Evolutionary conservation across 2,113 vertebrate genomes (phyloP).

Genomic region (Chloebia gouldiae): DNA sequence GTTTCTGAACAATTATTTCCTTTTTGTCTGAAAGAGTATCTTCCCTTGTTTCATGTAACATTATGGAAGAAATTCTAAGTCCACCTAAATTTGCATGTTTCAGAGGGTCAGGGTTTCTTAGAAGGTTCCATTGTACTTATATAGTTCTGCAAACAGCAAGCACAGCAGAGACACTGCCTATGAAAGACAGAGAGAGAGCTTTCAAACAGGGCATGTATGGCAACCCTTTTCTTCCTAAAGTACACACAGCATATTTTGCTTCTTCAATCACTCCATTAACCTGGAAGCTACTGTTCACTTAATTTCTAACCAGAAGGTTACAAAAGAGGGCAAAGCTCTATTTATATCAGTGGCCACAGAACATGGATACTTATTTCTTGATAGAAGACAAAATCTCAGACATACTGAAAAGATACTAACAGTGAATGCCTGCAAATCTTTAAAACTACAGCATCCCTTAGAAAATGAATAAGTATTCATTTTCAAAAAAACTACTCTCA

Average conservation of each 20-base stretch:
- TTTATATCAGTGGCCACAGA: background rate
- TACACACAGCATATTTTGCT: background rate
- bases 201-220: fast-evolving
- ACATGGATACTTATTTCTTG: background rate
- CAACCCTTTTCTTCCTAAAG: background rate
- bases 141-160: background rate
- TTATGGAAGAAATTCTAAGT: background rate
- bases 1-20: background rate
- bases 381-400: background rate
- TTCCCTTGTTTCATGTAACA: background rate
- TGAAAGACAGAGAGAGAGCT: background rate
- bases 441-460: background rate
- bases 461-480: background rate
- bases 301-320: background rate
- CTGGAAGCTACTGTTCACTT: background rate
- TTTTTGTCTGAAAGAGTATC: background rate
- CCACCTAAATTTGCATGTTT: background rate
- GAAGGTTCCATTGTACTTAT: background rate
- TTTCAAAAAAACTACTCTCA: background rate
- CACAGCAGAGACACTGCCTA: background rate
- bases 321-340: background rate
- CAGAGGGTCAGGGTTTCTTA: background rate
- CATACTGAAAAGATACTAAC: background rate
- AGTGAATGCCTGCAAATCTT: background rate
- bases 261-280: background rate